Conservation (phyloP, 2,888 invertebrate genomes). For the Oligia latruncula region DNA sequence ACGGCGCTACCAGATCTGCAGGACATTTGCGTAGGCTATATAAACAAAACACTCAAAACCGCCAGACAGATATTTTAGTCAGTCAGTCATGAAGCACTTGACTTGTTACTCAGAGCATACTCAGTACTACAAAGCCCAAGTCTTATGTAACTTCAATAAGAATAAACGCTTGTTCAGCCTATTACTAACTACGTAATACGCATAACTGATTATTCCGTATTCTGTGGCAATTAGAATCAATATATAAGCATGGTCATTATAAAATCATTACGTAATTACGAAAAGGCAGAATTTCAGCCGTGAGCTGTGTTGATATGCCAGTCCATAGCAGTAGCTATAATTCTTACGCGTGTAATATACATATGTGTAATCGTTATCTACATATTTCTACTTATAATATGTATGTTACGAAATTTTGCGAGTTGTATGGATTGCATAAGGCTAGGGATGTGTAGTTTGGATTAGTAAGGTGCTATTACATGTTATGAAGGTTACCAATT, state of each 20-base stretch:
- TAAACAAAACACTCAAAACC: no score
- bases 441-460: slow-evolving; percentile 43
- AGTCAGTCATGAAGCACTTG: neutral
- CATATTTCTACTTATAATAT: slow-evolving; percentile 2
- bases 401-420: slow-evolving; percentile 33
- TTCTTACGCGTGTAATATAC: neutral
- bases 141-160: slow-evolving; percentile 29
- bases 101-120: neutral
- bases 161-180: slow-evolving; percentile 21
- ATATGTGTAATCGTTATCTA: slow-evolving; percentile 32
- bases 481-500: neutral
- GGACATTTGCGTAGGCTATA: no score
- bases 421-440: slow-evolving; percentile 14
- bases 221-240: slow-evolving; percentile 32
- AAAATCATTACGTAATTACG: slow-evolving; percentile 34
- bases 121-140: slow-evolving; percentile 3
- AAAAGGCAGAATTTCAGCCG: slow-evolving; percentile 27
- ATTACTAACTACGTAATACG: slow-evolving; percentile 30
- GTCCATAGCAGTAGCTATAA: neutral
- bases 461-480: neutral
- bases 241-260: slow-evolving; percentile 43
- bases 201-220: slow-evolving; percentile 39
- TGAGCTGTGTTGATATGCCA: slow-evolving; percentile 19
- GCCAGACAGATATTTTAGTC: no score
- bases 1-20: neutral